Base-by-base conservation (phyloP, 2,888 invertebrate genomes). In the Trichopria drosophilae region DNA sequence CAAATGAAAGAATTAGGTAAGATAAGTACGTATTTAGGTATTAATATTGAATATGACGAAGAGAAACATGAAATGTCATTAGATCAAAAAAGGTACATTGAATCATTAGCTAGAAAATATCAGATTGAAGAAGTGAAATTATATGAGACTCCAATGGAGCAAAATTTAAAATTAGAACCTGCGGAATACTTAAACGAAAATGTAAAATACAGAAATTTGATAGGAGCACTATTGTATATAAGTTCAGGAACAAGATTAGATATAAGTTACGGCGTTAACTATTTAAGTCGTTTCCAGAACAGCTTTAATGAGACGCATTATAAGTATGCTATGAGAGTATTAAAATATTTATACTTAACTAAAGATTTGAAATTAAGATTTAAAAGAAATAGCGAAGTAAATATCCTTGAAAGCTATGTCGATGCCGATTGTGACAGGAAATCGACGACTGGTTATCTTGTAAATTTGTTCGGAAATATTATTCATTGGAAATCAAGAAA, bases 401-500 rank as follows among this genome's bases (percentile, higher is more conserved):
- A 49, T 16, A 16, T 15, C 3, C 7, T 49, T 7, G 22, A 49
- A 20, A 20, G 49, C 22, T 26, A 19, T 18, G 42, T 42, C 3
- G 42, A 42, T 49, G 34, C 46, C 4, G 46, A 46, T 13, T 46
- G 29, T 24, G 24, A 39, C 13, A 3, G 40, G 16, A 39, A 26
- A 16, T 39, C 15, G 7, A 39, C 40, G n/a, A 39, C 9, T n/a
- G 40, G 40, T n/a, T 26, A 23, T 10, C n/a, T 26, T n/a, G 6
- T 39, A 1, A 50, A 40, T 45, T 15, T 55, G 7, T 58, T 19
- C 40, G 50, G 50, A 31, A 58, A 57, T 43, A 34, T 32, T 2
- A 28, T 61, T 2, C 19, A 20, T 20, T 58, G 57, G 59, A 59
- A 55, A 36, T 53, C 58, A 1, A 13, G 34, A 24, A 61, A 58